Evolutionary conservation across 2,888 invertebrate genomes (phyloP), one percentile per base, ranked within the genome.

Genomic region (Amiota communis): DNA sequence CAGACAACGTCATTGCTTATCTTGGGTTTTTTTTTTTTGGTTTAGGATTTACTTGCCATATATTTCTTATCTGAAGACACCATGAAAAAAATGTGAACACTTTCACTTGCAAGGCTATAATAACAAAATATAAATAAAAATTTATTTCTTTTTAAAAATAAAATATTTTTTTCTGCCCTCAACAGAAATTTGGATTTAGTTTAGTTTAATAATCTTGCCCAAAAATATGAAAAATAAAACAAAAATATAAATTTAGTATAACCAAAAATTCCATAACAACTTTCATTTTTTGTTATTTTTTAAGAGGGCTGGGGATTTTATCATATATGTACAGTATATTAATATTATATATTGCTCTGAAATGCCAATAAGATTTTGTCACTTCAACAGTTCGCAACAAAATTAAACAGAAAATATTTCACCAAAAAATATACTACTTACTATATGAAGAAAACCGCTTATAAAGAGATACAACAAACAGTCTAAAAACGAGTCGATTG

Each of bases 401-500:
- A 59, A 59, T 17, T 8, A 57, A 59, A 15, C n/a, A 20, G 20
- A 59, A 59, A 59, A 51, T 68, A 53, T 53, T 68, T 53, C 48
- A 23, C 53, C 51, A 51, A 68, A 17, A n/a, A 51, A n/a, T 11
- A 36, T 36, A n/a, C n/a, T n/a, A n/a, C n/a, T n/a, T n/a, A n/a
- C n/a, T n/a, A 36, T 36, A 36, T 6, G 36, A 36, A 36, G 8
- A 59, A 20, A 15, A 20, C 57, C 10, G 17, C 15, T 57, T 20
- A 57, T 8, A 57, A 57, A 57, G 57, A 57, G 15, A 10, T 23
- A 23, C 23, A 23, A 23, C 3, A 0, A 36, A 36, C 4, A 6
- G 36, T 36, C 36, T 36, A 36, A 36, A 36, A 36, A 36, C 59
- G 9, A 17, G 17, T 17, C 59, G 59, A 59, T 83, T 81, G 83